Conservation (phyloP, 2,797 vertebrate species). For the Gobionotothen gibberifrons region DNA sequence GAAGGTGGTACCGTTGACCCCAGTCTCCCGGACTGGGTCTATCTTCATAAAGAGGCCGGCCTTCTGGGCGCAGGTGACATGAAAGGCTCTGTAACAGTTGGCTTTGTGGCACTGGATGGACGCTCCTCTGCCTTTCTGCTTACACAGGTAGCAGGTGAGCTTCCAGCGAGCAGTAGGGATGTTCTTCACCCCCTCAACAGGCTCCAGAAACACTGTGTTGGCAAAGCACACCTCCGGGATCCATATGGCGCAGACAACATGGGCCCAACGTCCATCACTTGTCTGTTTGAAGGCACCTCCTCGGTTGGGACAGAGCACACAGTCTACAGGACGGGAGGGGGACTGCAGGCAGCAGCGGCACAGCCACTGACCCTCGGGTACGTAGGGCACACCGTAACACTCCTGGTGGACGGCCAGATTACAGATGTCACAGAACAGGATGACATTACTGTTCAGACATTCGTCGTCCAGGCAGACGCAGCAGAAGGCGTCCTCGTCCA, state of each 20-base stretch:
- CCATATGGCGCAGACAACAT: slow-evolving; percentile 99
- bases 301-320: slow-evolving; percentile 96
- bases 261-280: slow-evolving; percentile 97
- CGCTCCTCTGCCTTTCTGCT: slow-evolving; percentile 95
- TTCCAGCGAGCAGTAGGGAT: slow-evolving; percentile 97
- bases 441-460: slow-evolving; percentile 98
- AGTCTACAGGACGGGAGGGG: slow-evolving; percentile 95
- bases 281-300: slow-evolving; percentile 99
- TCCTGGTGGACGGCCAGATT: slow-evolving; percentile 99
- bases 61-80: slow-evolving; percentile 96
- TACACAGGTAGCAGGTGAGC: slow-evolving; percentile 96
- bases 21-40: slow-evolving; percentile 94
- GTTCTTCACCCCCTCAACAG: slow-evolving; percentile 96
- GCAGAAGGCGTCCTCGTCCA: slow-evolving; percentile 96
- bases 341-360: slow-evolving; percentile 98
- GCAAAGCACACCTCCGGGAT: slow-evolving; percentile 99
- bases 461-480: slow-evolving; percentile 98
- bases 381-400: slow-evolving; percentile 98
- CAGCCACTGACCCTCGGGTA: slow-evolving; percentile 98
- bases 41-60: slow-evolving; percentile 99
- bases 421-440: slow-evolving; percentile 98
- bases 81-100: slow-evolving; percentile 98
- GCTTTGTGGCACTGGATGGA: slow-evolving; percentile 99
- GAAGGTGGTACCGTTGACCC: slow-evolving; percentile 93
- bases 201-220: slow-evolving; percentile 98